Evolutionary conservation across 2,113 vertebrate species (phyloP).

Genomic region (Psittacus erithacus): DNA sequence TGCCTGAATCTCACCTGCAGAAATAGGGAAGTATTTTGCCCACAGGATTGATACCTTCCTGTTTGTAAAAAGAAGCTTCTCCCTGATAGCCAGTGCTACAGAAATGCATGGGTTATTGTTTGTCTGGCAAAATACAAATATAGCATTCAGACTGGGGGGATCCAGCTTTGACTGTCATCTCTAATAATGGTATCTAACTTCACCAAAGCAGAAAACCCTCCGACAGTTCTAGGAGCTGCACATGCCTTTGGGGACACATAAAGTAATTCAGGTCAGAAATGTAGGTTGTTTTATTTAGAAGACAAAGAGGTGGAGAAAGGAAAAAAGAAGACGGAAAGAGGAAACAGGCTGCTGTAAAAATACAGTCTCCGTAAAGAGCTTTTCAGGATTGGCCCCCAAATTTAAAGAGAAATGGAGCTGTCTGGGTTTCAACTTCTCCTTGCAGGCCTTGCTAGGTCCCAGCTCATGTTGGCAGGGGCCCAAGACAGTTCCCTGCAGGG

Average conservation of each 20-base stretch:
- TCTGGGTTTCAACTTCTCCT: neutral
- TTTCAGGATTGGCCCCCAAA: neutral
- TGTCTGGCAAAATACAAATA: neutral
- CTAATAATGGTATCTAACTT: neutral
- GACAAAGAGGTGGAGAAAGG: constrained; percentile 25
- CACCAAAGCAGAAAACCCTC: constrained; percentile 39
- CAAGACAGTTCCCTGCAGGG: neutral
- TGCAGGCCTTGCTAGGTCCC: neutral
- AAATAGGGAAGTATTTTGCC: neutral
- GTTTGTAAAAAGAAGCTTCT: neutral
- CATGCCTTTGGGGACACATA: constrained; percentile 44
- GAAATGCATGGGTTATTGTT: neutral
- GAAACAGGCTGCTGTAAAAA: constrained; percentile 23
- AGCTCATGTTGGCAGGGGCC: neutral
- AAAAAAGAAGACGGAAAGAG: neutral
- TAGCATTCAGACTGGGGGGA: neutral
- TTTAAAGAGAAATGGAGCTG: neutral
- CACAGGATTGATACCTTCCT: neutral
- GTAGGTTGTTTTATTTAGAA: constrained; percentile 70
- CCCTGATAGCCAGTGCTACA: neutral
- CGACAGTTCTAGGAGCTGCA: constrained; percentile 20
- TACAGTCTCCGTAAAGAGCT: neutral
- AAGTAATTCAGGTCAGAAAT: constrained; percentile 70
- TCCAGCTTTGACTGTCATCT: constrained; percentile 12
- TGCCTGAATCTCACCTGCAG: neutral